Percentiles rank a stretch among this genome's conserved stretches.
phyloP scores from a whole-genome alignment of 2,888 invertebrate genomes.

The Acleris cristana region DNA sequence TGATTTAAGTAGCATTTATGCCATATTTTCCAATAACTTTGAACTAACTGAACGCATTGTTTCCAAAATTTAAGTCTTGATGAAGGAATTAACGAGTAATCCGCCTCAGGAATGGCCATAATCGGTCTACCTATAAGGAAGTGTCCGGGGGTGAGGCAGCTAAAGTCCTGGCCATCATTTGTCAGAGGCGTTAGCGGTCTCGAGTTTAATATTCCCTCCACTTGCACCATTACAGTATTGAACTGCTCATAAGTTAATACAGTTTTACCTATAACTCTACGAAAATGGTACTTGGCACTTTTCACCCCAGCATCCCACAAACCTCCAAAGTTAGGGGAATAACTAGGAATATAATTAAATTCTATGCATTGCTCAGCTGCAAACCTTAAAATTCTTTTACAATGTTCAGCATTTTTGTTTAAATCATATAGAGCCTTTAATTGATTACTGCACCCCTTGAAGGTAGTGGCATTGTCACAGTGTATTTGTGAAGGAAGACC shows the following conservation, averaged over 20 bases:
- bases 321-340: conserved; percentile 5
- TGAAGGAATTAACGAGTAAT: not conserved
- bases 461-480: conserved; percentile 10
- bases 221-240: conserved; percentile 12
- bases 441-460: conserved; percentile 8
- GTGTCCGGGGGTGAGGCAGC: conserved; percentile 20
- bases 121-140: conserved; percentile 4
- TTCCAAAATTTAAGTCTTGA: conserved; percentile 16
- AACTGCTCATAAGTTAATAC: conserved; percentile 24
- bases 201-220: conserved; percentile 30
- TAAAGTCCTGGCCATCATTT: conserved; percentile 10
- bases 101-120: not conserved
- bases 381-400: not conserved
- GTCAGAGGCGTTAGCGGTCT: conserved; percentile 14
- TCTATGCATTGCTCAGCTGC: not conserved
- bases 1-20: too few species aligned
- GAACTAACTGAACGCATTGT: not conserved
- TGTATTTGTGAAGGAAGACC: not conserved
- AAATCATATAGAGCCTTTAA: conserved; percentile 2
- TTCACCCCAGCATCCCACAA: too few species aligned
- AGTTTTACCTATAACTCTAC: conserved; percentile 17
- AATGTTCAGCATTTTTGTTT: not conserved
- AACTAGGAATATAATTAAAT: conserved; percentile 2
- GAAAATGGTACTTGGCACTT: conserved; percentile 26
- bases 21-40: conserved; percentile 24